Percentiles rank a stretch among this genome's conserved stretches.
Evolutionary conservation across 2,113 vertebrate genomes (phyloP).

Genomic region (Rallus limicola): DNA sequence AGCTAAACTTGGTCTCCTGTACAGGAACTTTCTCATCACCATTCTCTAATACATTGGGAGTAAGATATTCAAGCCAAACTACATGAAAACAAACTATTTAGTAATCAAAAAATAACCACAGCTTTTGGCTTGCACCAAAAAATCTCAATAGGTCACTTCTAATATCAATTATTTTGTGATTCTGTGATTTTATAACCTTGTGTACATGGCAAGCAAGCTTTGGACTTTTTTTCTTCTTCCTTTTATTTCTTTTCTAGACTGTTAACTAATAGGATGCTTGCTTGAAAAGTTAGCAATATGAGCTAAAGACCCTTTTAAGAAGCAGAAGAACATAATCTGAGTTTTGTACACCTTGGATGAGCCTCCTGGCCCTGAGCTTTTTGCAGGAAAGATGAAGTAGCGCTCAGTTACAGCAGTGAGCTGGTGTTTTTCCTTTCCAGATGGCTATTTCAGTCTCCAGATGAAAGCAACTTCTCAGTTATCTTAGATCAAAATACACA

Average conservation of each 20-base stretch:
- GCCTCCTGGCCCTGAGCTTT: neutral
- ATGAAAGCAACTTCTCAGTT: neutral
- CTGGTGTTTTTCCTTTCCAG: neutral
- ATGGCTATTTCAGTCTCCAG: neutral
- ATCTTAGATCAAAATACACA: neutral
- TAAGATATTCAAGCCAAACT: neutral
- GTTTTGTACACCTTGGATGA: neutral
- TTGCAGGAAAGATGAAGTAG: neutral
- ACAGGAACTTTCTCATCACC: neutral
- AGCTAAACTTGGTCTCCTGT: neutral
- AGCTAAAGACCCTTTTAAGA: neutral
- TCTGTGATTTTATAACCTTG: neutral
- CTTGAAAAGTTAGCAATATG: neutral
- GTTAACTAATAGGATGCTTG: neutral
- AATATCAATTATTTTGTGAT: neutral
- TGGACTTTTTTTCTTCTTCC: neutral
- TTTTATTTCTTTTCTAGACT: neutral
- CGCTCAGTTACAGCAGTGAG: neutral
- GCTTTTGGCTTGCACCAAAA: neutral
- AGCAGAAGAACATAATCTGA: neutral
- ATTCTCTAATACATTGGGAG: neutral
- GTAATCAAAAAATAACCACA: neutral
- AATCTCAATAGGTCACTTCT: neutral
- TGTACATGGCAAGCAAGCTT: neutral
- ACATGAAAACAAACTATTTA: neutral